Percentiles rank a stretch among this genome's conserved stretches.
Conservation (phyloP, 2,113 vertebrate species). For the Barnardius zonarius region DNA sequence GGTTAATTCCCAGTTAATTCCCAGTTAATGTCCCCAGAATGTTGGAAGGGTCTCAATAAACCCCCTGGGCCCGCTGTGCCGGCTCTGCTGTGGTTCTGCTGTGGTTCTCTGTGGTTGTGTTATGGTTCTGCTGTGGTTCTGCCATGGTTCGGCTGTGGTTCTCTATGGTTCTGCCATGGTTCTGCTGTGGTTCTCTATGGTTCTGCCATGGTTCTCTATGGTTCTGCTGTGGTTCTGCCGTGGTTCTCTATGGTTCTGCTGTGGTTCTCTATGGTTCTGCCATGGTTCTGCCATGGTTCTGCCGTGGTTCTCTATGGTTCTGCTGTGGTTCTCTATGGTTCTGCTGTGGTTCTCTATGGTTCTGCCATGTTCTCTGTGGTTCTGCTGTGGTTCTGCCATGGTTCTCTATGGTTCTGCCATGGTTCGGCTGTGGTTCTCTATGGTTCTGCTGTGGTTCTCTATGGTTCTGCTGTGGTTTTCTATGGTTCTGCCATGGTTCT, state of each 20-base stretch:
- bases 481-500: no score
- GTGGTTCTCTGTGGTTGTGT: fast-evolving
- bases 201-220: fast-evolving
- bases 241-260: fast-evolving
- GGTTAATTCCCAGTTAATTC: not conserved
- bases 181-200: no score
- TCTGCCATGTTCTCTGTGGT: no score
- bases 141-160: no score
- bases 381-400: fast-evolving
- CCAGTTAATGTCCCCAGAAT: not conserved
- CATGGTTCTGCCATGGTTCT: fast-evolving
- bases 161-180: fast-evolving
- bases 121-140: no score
- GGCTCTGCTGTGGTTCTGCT: no score
- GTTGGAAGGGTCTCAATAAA: not conserved
- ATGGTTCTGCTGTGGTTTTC: no score
- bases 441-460: fast-evolving
- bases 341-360: no score
- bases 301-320: no score
- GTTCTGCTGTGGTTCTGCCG: fast-evolving
- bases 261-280: fast-evolving
- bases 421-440: fast-evolving
- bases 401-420: no score
- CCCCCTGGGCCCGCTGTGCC: not conserved
- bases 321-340: no score